Evolutionary conservation across 30 jellyfish, hydroid and myxozoan species (phyloP), one percentile per base, ranked within the genome.

Genomic region (Pelagia noctiluca): DNA sequence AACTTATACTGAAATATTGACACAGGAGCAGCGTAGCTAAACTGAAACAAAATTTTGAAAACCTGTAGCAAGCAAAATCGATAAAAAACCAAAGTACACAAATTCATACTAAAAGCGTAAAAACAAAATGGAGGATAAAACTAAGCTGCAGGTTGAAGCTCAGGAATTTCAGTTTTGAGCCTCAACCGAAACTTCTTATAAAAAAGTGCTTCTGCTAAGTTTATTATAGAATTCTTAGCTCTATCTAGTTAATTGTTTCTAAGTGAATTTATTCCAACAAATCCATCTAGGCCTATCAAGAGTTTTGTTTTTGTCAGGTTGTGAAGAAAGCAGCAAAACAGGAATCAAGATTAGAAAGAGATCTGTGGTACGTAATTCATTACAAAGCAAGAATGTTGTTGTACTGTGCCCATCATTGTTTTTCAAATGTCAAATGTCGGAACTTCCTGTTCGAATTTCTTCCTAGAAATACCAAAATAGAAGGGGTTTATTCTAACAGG

Each of bases 331-430:
- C 68, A 52, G 68, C 21, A 3, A 10, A 5, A 52, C 68, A 19
- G n/a, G n/a, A n/a, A 52, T 52, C 68, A 52, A 52, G 21, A 52
- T 52, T 3, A 52, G 68, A 52, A 52, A 19, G 57, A 42, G 57
- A 42, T 42, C 57, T 8, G 16, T 16, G 12, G 16, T 16, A 16
- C 12, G 8, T 42, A 42, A n/a, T n/a, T n/a, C n/a, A n/a, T n/a
- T n/a, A n/a, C n/a, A n/a, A n/a, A n/a, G n/a, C n/a, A n/a, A n/a
- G n/a, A n/a, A n/a, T n/a, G 57, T 42, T 8, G 8, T 42, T 42
- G 8, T 16, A 42, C 12, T 42, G 57, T 42, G 8, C 16, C 16
- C 57, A 16, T 8, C 8, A 5, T 42, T 42, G 8, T 16, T 5
- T 16, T 42, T 5, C 16, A 42, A 42, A 5, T 8, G 16, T 16